Evolutionary conservation across 2,888 invertebrate species (phyloP).

Genomic region (Lymantria dispar): DNA sequence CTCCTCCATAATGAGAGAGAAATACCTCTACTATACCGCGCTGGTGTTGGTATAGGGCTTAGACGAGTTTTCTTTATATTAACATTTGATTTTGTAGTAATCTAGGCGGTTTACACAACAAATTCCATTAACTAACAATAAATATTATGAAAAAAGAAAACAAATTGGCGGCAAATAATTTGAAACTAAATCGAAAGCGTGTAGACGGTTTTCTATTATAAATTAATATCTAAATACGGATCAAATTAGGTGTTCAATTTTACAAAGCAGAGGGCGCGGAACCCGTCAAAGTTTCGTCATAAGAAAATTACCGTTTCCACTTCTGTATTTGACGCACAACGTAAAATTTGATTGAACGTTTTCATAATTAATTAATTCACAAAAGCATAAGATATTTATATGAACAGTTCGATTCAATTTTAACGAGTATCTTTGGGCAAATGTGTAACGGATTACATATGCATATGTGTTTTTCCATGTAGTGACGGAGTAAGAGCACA

Average conservation of each 20-base stretch:
- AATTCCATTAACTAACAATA: too few species aligned
- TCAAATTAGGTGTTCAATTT: constrained; percentile 36
- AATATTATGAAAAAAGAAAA: constrained; percentile 10
- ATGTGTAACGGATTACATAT: background rate
- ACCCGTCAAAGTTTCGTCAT: constrained; percentile 35
- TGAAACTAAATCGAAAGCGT: constrained; percentile 23
- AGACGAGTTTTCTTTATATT: too few species aligned
- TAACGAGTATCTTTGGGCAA: background rate
- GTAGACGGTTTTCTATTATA: constrained; percentile 30
- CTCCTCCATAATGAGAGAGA: too few species aligned
- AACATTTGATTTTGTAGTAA: too few species aligned
- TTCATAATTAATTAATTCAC: constrained; percentile 1
- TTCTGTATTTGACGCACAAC: constrained; percentile 35
- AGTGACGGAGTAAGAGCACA: too few species aligned
- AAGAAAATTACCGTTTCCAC: constrained; percentile 32
- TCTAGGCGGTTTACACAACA: too few species aligned
- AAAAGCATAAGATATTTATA: constrained; percentile 12
- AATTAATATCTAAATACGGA: constrained; percentile 39
- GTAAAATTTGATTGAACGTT: constrained; percentile 31
- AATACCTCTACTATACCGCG: too few species aligned
- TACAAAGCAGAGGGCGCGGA: constrained; percentile 26
- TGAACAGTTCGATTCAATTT: background rate
- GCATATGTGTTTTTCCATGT: too few species aligned
- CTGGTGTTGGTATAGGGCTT: too few species aligned
- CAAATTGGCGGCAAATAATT: constrained; percentile 8